phyloP scores from a whole-genome alignment of 2,888 invertebrate species.

The Thumatha senex region DNA sequence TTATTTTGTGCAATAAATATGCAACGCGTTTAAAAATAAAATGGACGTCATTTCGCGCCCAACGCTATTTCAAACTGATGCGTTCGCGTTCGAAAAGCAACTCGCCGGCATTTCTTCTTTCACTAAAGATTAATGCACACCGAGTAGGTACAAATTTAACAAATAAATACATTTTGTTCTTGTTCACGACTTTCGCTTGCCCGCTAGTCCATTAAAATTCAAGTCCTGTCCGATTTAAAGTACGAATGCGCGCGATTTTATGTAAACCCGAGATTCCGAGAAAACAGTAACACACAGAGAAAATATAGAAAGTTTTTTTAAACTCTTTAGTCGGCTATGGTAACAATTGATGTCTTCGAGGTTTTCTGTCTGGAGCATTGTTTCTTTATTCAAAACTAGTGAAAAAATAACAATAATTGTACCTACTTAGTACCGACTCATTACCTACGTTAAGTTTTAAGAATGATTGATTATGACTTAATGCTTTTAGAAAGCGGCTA shows the following conservation, averaged over 20 bases:
- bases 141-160: conserved; percentile 15
- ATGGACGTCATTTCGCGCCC: conserved; percentile 54
- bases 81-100: conserved; percentile 30
- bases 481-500: conserved; percentile 5
- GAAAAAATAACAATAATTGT: conserved; percentile 10
- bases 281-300: conserved; percentile 18
- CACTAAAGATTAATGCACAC: conserved; percentile 46
- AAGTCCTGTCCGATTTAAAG: conserved; percentile 47
- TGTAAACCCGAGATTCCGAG: conserved; percentile 26
- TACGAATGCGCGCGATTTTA: conserved; percentile 25
- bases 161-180: conserved; percentile 16
- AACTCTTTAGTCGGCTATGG: conserved; percentile 14
- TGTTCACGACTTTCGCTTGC: conserved; percentile 54
- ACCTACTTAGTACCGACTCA: not conserved
- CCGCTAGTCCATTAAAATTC: conserved; percentile 57
- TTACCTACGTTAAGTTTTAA: not conserved
- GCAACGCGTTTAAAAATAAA: conserved; percentile 4
- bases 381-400: conserved; percentile 7
- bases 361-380: not conserved
- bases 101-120: conserved; percentile 64
- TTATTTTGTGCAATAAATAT: conserved; percentile 10
- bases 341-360: conserved; percentile 1
- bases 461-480: conserved; percentile 1
- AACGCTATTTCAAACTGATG: conserved; percentile 50
- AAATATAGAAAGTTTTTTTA: conserved; percentile 31